These are phyloP conservation scores for Panopea generosa DNA, from an alignment of 2,888 invertebrate genomes.

Conservation along the genomic window DNA sequence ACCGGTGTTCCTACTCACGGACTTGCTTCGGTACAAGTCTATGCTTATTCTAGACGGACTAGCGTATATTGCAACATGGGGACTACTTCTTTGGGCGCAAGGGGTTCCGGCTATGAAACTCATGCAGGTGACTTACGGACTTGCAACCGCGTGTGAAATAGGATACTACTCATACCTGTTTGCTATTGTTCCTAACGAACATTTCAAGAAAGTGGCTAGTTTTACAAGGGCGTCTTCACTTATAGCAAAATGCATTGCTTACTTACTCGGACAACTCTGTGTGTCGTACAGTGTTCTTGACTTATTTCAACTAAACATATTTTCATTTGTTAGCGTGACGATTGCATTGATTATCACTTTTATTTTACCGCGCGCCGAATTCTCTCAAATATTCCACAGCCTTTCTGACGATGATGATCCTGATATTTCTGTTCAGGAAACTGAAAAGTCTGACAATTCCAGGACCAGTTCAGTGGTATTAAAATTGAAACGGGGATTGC, in stretches of 20 bases:
- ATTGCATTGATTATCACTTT: slow-evolving; percentile 91
- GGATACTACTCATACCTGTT: slow-evolving; percentile 98
- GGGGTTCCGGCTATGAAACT: slow-evolving; percentile 90
- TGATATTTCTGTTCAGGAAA: background rate
- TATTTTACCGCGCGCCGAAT: slow-evolving; percentile 88
- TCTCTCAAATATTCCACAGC: slow-evolving; percentile 47
- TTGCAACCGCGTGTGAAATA: slow-evolving; percentile 95
- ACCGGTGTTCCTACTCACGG: slow-evolving; percentile 93
- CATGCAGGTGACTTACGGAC: slow-evolving; percentile 92
- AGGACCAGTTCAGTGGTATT: background rate
- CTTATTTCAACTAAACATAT: slow-evolving; percentile 92
- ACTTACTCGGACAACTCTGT: slow-evolving; percentile 91
- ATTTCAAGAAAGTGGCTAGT: slow-evolving; percentile 94
- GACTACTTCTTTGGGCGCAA: slow-evolving; percentile 91
- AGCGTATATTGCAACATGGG: slow-evolving; percentile 91
- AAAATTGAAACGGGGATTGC: background rate
- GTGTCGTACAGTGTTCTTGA: slow-evolving; percentile 89
- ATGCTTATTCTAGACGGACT: slow-evolving; percentile 93
- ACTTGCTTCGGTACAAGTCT: slow-evolving; percentile 93
- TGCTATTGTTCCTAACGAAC: slow-evolving; percentile 92
- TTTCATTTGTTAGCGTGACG: slow-evolving; percentile 91
- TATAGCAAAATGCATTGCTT: slow-evolving; percentile 92
- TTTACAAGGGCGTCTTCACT: slow-evolving; percentile 93
- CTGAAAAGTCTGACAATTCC: background rate
- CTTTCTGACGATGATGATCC: background rate